Evolutionary conservation across 1,140 invertebrate species (phyloP), one percentile per base, ranked within the genome.

Genomic region (Wasmannia auropunctata): DNA sequence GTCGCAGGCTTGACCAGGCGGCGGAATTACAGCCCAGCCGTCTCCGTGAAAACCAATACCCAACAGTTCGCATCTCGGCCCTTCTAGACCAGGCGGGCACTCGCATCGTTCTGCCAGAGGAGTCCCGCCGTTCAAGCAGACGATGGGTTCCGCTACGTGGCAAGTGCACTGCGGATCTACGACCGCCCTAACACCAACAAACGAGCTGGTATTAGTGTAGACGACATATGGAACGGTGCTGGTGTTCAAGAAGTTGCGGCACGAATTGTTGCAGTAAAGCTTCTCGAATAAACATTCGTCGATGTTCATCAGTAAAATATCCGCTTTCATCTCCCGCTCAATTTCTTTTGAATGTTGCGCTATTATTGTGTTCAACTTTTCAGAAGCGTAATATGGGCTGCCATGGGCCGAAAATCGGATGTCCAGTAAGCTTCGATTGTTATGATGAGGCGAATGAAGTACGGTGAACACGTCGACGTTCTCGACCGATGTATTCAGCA

Each of bases 401-500:
- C 98, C 98, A 93, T 99, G 98, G 0, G 98, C 98, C 0, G 98
- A 98, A 94, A 98, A 99, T 87, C 98, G 95, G 0, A 99, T 97
- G 93, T 99, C 98, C 49, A 98, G 91, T 0, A 96, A 91, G 6
- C 94, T 95, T 28, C 95, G 95, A 63, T 96, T 96, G 77, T 97
- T 96, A 3, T 96, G 93, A 37, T 96, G 96, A 0, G 96, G 96
- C 6, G 97, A 97, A 88, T 96, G 96, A 4, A 98, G 95, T 0
- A 99, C 98, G 0, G 98, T 99, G 89, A 99, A 99, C 0, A 99
- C 97, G 92, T 99, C 98, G 5, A 99, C 97, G 94, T 99, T 99
- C 34, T 97, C 96, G 56, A 96, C 91, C 0, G 97, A 97, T 0
- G 97, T 97, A 88, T 98, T 98, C 70, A 98, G 96, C 10, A 98